A percentile compares a stretch with the other conserved stretches of the same genome.
These are phyloP conservation scores for Zeus faber DNA, from an alignment of 2,113 vertebrate species.

Conservation along the genomic window DNA sequence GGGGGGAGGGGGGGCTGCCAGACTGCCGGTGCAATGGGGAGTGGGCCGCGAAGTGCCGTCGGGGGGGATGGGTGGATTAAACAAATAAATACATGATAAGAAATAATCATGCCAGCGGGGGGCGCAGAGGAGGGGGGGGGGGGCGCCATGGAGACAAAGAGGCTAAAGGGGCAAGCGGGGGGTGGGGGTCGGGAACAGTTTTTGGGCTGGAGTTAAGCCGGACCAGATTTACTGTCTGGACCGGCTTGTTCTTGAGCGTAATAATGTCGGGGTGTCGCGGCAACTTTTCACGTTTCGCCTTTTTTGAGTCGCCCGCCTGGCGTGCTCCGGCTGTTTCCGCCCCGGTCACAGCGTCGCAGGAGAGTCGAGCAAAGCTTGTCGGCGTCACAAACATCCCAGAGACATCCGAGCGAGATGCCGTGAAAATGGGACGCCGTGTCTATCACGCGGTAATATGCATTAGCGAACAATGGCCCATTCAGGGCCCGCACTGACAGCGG, in stretches of 20 bases:
- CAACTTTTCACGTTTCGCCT: no score
- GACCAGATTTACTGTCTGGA: constrained; percentile 71
- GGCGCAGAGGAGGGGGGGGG: constrained; percentile 61
- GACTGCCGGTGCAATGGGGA: constrained; percentile 63
- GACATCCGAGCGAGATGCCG: no score
- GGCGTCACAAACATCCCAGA: no score
- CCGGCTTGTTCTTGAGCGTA: constrained; percentile 36
- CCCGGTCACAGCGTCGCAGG: no score
- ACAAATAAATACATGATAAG: constrained; percentile 83
- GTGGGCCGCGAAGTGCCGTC: constrained; percentile 62
- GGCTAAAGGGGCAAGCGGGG: neutral
- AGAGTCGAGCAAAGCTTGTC: no score
- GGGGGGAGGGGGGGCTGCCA: constrained; percentile 49
- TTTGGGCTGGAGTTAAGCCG: no score
- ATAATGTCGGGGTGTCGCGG: constrained; percentile 11
- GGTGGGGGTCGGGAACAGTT: constrained; percentile 45
- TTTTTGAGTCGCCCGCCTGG: no score
- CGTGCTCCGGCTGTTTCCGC: no score
- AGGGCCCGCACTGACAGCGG: no score
- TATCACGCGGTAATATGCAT: no score
- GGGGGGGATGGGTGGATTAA: constrained; percentile 76
- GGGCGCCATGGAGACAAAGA: constrained; percentile 22
- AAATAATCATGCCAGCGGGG: constrained; percentile 72
- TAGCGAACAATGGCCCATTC: no score
- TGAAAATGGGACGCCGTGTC: no score